phyloP scores from a whole-genome alignment of 2,113 vertebrate genomes.

The Sula dactylatra region DNA sequence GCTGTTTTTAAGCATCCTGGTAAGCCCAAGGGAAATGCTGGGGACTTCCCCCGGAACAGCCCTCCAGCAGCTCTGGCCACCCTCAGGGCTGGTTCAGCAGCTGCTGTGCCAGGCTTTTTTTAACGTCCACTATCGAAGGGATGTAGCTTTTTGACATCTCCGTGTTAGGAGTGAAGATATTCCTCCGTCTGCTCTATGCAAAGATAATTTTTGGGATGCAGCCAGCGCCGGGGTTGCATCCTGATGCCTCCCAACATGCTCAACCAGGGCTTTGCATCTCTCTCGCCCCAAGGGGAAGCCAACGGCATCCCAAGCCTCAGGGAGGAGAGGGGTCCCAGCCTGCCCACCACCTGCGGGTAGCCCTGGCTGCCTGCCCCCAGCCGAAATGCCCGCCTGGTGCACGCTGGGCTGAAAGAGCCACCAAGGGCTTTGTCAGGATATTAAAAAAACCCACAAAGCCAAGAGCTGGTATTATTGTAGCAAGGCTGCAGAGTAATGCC shows the following conservation, averaged over 20 bases:
- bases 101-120: not conserved
- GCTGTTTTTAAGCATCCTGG: not conserved
- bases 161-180: conserved; percentile 14
- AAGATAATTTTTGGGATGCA: conserved; percentile 43
- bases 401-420: not conserved
- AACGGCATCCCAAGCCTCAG: not conserved
- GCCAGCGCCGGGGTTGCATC: not conserved
- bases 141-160: conserved; percentile 26
- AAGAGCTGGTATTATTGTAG: not conserved
- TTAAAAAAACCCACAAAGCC: not conserved
- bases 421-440: not conserved
- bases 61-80: not conserved
- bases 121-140: not conserved
- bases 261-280: not conserved
- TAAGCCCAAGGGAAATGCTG: not conserved
- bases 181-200: not conserved
- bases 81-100: not conserved
- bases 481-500: not conserved
- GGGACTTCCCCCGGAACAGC: not conserved
- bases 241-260: rapidly evolving
- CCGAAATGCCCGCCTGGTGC: rapidly evolving
- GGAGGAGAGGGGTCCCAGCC: not conserved
- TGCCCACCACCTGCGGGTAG: not conserved
- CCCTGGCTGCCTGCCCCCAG: not conserved
- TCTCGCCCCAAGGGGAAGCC: not conserved